Conservation (phyloP, 2,888 invertebrate genomes). For the Dynastes grantii region DNA sequence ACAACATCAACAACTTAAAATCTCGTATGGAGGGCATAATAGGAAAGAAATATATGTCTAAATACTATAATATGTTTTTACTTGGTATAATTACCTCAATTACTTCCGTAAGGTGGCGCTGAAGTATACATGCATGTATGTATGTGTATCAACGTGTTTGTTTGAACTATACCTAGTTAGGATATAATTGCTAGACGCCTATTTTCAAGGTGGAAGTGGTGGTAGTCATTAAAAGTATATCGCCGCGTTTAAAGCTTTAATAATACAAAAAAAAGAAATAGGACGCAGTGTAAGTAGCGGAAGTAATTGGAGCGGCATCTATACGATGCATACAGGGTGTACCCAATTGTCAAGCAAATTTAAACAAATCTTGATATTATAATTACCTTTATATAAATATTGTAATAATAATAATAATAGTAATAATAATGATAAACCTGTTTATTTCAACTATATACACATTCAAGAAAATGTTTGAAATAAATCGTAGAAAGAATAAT, state of each 20-base stretch:
- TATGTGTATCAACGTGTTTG: slow-evolving; percentile 2
- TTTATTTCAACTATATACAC: no score
- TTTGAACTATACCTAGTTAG: background rate
- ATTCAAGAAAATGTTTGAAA: no score
- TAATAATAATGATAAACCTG: no score
- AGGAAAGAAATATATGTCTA: slow-evolving; percentile 9
- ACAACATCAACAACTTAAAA: background rate
- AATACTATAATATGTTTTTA: slow-evolving; percentile 6
- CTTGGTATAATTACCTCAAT: slow-evolving; percentile 31
- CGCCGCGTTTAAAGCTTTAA: background rate
- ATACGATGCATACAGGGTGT: no score
- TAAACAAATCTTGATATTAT: no score
- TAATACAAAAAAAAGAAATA: background rate
- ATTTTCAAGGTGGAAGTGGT: background rate
- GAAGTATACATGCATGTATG: background rate
- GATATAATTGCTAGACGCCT: slow-evolving; percentile 15
- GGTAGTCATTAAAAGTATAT: slow-evolving; percentile 10
- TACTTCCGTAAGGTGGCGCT: slow-evolving; percentile 19
- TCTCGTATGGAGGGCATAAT: background rate
- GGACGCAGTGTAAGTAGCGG: background rate
- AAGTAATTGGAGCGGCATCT: no score
- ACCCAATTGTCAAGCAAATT: no score
- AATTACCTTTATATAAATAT: no score
- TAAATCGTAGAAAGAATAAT: no score
- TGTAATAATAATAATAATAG: no score